Evolutionary conservation across 2,797 vertebrate genomes (phyloP).

Genomic region (Tapera naevia): DNA sequence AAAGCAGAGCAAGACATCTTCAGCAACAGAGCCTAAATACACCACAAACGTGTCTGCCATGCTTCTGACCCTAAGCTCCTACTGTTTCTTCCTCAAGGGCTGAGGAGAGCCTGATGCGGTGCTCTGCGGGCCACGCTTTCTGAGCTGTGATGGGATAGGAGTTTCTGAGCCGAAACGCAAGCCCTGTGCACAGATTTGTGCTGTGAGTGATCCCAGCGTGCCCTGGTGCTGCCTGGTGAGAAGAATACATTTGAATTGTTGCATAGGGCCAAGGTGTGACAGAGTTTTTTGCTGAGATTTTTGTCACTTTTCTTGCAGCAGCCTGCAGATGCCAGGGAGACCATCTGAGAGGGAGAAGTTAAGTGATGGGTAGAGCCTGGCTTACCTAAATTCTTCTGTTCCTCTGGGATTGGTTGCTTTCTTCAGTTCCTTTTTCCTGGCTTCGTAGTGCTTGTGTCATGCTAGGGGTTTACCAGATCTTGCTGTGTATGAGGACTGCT

Average conservation of each 20-base stretch:
- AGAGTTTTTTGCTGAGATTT: neutral
- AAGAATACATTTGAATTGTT: neutral
- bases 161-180: neutral
- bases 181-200: neutral
- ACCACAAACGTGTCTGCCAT: neutral
- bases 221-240: neutral
- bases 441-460: rapidly evolving
- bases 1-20: constrained; percentile 27
- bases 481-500: neutral
- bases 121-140: neutral
- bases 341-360: neutral
- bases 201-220: neutral
- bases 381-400: neutral
- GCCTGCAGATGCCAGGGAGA: neutral
- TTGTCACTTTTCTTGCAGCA: neutral
- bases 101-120: neutral
- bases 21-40: constrained; percentile 16
- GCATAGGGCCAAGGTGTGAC: neutral
- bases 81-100: neutral
- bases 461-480: neutral
- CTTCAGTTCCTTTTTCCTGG: neutral
- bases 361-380: neutral
- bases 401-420: neutral
- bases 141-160: neutral
- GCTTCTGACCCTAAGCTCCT: neutral